Evolutionary conservation across 2,797 vertebrate species (phyloP).

Genomic region (Sebastolobus altivelis): DNA sequence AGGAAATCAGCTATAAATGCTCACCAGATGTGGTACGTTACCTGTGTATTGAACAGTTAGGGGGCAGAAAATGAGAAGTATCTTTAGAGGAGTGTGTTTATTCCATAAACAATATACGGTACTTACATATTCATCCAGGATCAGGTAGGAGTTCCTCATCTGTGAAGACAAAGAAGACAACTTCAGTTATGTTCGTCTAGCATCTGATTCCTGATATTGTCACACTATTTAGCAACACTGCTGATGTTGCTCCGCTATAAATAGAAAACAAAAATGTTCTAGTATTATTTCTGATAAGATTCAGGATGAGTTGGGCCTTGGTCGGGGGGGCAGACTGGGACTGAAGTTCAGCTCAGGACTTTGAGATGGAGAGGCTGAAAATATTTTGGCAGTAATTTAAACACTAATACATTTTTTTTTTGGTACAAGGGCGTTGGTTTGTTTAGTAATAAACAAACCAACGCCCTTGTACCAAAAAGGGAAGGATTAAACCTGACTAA

Average conservation of each 20-base stretch:
- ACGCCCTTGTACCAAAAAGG: too few species aligned
- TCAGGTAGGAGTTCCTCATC: constrained; percentile 98
- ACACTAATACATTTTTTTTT: too few species aligned
- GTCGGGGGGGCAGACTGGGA: too few species aligned
- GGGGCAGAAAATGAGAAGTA: neutral
- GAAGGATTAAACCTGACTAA: neutral
- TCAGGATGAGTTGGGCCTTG: neutral
- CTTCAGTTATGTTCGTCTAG: neutral
- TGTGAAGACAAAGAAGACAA: constrained; percentile 66
- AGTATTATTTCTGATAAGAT: neutral
- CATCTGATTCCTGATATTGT: neutral
- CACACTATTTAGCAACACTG: neutral
- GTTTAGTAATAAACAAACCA: too few species aligned
- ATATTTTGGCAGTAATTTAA: too few species aligned
- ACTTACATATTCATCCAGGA: constrained; percentile 99
- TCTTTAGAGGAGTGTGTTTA: neutral
- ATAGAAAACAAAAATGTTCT: neutral
- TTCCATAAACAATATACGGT: constrained; percentile 3
- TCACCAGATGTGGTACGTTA: neutral
- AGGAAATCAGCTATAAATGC: neutral
- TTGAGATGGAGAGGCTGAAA: too few species aligned
- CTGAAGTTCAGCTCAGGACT: too few species aligned
- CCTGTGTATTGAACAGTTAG: neutral
- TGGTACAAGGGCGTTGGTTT: too few species aligned
- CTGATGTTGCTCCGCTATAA: neutral